A percentile compares a stretch with the other conserved stretches of the same genome.
phyloP scores from a whole-genome alignment of 2,797 vertebrate genomes.

The Lepus townsendii region DNA sequence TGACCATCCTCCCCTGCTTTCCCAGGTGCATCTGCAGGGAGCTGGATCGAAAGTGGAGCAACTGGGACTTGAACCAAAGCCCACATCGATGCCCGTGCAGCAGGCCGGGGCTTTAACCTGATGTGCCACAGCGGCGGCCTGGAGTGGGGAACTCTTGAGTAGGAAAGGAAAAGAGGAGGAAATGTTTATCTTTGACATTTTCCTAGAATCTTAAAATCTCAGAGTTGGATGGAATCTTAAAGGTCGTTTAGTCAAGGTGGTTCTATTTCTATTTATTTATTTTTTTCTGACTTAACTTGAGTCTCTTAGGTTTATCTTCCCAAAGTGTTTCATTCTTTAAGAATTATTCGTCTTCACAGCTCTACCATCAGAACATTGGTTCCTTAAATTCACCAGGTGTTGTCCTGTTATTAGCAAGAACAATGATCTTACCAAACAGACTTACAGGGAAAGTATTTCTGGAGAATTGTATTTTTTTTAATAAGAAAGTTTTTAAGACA shows the following conservation, averaged over 20 bases:
- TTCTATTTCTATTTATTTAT: neutral
- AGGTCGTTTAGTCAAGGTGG: neutral
- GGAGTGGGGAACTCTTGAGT: neutral
- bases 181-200: neutral
- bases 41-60: no score
- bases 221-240: neutral
- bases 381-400: slow-evolving; percentile 1
- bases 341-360: neutral
- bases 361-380: neutral
- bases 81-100: no score
- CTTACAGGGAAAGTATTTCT: neutral
- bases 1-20: no score
- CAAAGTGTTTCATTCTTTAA: neutral
- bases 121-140: no score
- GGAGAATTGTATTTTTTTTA: slow-evolving; percentile 33
- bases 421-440: slow-evolving; percentile 18
- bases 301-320: neutral
- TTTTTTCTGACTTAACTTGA: neutral
- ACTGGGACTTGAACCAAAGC: no score
- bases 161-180: neutral
- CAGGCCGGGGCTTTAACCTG: no score
- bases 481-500: neutral
- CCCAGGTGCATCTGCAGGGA: no score
- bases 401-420: slow-evolving; percentile 8
- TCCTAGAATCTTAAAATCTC: neutral